Evolutionary conservation across 2,888 invertebrate genomes (phyloP).

Genomic region (Cenopis cana): DNA sequence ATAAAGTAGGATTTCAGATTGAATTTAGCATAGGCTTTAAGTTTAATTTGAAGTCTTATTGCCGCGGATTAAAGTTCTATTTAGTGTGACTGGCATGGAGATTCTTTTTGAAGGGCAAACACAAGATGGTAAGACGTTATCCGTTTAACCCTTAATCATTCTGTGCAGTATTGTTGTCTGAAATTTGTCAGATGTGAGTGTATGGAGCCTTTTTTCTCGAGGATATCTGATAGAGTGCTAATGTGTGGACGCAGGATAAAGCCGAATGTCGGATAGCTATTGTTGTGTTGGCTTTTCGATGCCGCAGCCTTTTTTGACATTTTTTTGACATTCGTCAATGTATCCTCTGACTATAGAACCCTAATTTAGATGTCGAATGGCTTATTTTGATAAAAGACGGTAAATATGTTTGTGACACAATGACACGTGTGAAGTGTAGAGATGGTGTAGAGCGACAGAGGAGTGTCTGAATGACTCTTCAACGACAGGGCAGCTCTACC

Average conservation of each 20-base stretch:
- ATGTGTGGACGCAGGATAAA: conserved; percentile 57
- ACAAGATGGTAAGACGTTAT: conserved; percentile 61
- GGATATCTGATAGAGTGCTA: conserved; percentile 69
- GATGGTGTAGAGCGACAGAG: not conserved
- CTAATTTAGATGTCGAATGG: conserved; percentile 42
- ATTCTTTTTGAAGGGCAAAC: conserved; percentile 45
- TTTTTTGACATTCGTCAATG: conserved; percentile 43
- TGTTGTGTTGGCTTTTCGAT: conserved; percentile 52
- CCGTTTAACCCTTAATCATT: conserved; percentile 80
- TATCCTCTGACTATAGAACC: conserved; percentile 44
- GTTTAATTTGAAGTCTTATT: conserved; percentile 41
- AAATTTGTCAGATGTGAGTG: conserved; percentile 81
- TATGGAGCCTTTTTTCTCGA: conserved; percentile 67
- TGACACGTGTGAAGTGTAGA: conserved; percentile 25
- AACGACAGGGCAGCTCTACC: too few relatives aligned
- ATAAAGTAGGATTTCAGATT: conserved; percentile 8
- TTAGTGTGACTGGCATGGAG: conserved; percentile 37
- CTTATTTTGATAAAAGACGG: conserved; percentile 43
- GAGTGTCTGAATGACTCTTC: too few relatives aligned
- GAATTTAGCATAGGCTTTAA: not conserved
- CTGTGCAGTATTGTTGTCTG: conserved; percentile 72
- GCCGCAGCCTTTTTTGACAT: conserved; percentile 39
- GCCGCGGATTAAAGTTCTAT: conserved; percentile 48
- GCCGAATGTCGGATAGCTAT: conserved; percentile 55
- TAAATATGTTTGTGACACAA: conserved; percentile 39